Evolutionary conservation across 2,797 vertebrate species (phyloP), one percentile per base, ranked within the genome.

Genomic region (Syndactyla subalaris): DNA sequence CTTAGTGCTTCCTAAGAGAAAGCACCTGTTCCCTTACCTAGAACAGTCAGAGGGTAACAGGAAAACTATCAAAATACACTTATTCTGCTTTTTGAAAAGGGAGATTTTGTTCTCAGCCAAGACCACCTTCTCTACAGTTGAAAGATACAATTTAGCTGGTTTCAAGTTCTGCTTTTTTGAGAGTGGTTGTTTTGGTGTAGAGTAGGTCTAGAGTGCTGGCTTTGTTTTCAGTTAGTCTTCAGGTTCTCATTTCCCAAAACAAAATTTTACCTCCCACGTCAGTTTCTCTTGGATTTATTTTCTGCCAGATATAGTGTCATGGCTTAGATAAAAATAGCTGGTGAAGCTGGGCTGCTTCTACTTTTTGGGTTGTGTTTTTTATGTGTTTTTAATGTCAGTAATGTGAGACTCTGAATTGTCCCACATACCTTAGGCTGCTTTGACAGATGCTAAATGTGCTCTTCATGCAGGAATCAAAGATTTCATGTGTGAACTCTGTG

Each of bases 401-500:
- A 54, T 19, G 21, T 6, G 14, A 79, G 22, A 29, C 32, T 81
- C 3, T 4, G 32, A 83, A 79, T 87, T 88, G 63, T 82, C 43
- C 18, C 34, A 73, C 34, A 30, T 79, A 36, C 24, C 30, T 72
- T 36, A 38, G 32, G 9, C 43, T 70, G 8, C 71, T 89, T 70
- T 90, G 48, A 89, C 67, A 86, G 41, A 61, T 75, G 38, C 30
- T 72, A 46, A 95, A 77, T 38, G 10, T 86, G 59, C 73, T 95
- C 45, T 95, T 48, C 57, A 8, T 81, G 70, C 98, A 99, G 99
- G 99, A 87, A 99, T 99, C 90, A 99, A 99, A 97, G 99, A 99
- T 96, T 99, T 99, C 97, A 99, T 99, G 99, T 99, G 99, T 52
- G 99, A 99, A 79, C 96, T 99, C 93, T 99, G 99, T n/a, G 99